These are phyloP conservation scores for Dendroctonus valens DNA, from an alignment of 1,140 invertebrate genomes.

Conservation along the genomic window DNA sequence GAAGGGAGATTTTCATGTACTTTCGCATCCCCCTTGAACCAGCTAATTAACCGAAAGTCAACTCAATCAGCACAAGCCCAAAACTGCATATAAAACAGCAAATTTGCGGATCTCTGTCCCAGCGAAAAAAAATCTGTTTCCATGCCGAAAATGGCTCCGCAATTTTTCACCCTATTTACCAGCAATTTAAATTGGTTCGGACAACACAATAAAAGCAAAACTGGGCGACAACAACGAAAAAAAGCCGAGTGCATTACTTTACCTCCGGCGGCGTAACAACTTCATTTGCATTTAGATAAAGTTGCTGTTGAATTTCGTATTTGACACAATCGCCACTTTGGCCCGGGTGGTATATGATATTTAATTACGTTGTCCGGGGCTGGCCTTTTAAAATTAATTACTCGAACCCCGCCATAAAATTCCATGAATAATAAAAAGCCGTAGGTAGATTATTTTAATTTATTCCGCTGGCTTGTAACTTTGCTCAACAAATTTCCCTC, in stretches of 20 bases:
- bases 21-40: too few relatives aligned
- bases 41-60: too few relatives aligned
- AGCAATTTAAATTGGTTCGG: conserved; percentile 23
- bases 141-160: neutral
- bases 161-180: conserved; percentile 28
- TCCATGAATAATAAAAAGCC: conserved; percentile 27
- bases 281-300: conserved; percentile 34
- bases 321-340: conserved; percentile 27
- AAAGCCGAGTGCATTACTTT: conserved; percentile 23
- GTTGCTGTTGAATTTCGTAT: conserved; percentile 29
- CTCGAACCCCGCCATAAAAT: conserved; percentile 13
- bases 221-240: neutral
- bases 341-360: conserved; percentile 21
- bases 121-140: conserved; percentile 1
- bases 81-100: too few relatives aligned
- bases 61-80: too few relatives aligned
- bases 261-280: conserved; percentile 14
- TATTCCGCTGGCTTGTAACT: conserved; percentile 20
- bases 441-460: conserved; percentile 29
- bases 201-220: conserved; percentile 18
- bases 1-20: too few relatives aligned
- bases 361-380: conserved; percentile 30
- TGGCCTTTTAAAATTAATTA: conserved; percentile 32
- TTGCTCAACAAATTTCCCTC: conserved; percentile 16
- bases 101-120: neutral